phyloP scores from a whole-genome alignment of 2,113 vertebrate genomes.

The Equus przewalskii region DNA sequence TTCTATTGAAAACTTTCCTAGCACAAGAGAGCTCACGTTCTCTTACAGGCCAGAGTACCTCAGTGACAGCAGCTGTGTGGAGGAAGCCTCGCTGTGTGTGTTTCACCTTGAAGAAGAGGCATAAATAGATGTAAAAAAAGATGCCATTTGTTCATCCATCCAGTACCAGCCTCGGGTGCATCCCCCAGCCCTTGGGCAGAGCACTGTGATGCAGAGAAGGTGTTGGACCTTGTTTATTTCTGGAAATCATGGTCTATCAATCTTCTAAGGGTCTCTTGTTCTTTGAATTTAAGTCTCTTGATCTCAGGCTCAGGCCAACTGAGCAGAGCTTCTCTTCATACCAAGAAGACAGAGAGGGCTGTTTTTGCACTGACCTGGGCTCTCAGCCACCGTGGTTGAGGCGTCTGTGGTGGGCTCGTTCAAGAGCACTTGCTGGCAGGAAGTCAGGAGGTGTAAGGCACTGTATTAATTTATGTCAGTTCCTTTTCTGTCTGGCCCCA shows the following conservation, averaged over 20 bases:
- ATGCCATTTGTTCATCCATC: neutral
- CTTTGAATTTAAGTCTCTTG: constrained; percentile 18
- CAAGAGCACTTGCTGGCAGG: neutral
- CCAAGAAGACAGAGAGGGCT: neutral
- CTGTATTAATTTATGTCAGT: neutral
- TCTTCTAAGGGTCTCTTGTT: neutral
- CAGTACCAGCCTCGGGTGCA: neutral
- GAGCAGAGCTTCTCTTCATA: neutral
- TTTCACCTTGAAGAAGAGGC: neutral
- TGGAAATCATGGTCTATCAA: neutral
- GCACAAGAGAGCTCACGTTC: neutral
- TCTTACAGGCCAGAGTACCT: neutral
- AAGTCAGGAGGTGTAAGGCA: neutral
- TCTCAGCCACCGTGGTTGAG: neutral
- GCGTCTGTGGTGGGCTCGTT: neutral
- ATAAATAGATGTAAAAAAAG: neutral
- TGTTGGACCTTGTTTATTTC: neutral
- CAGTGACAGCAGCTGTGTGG: neutral
- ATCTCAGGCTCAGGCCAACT: neutral
- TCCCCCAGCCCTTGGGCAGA: neutral
- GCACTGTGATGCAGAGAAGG: neutral
- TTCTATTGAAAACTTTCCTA: neutral
- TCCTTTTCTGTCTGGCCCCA: neutral
- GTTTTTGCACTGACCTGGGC: neutral
- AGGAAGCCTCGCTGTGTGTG: neutral